phyloP scores from a whole-genome alignment of 2,113 vertebrate species.

The Suricata suricatta region DNA sequence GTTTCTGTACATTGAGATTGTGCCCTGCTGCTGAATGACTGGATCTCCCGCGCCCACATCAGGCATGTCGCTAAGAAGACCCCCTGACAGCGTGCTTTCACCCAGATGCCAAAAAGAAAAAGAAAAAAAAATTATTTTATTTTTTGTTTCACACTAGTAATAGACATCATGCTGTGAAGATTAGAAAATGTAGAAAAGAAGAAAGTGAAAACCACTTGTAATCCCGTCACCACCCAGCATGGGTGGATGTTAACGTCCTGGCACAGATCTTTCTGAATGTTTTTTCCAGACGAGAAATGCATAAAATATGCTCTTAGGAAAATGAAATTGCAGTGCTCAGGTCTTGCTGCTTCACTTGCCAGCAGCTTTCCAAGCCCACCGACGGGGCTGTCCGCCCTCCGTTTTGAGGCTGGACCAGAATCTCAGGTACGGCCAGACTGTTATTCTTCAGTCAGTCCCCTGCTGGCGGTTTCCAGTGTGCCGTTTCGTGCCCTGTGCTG shows the following conservation, averaged over 20 bases:
- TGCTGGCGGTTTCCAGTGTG: not conserved
- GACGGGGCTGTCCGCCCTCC: not conserved
- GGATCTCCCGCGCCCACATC: not conserved
- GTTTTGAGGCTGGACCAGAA: not conserved
- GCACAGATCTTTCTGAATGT: not conserved
- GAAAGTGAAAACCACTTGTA: not conserved
- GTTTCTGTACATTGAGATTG: rapidly evolving
- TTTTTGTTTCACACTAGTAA: not conserved
- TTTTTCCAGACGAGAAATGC: not conserved
- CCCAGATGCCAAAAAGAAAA: not conserved
- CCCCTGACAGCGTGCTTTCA: not conserved
- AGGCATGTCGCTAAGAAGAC: not conserved
- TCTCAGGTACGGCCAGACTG: no score
- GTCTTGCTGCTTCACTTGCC: not conserved
- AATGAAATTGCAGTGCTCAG: not conserved
- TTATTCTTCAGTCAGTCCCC: no score
- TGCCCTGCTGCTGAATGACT: not conserved
- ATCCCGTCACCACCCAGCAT: not conserved
- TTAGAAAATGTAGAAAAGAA: not conserved
- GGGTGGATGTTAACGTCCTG: not conserved
- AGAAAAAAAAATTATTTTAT: not conserved
- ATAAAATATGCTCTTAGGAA: not conserved
- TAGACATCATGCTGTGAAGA: not conserved
- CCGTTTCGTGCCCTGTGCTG: not conserved
- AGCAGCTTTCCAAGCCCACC: not conserved